phyloP scores from a whole-genome alignment of 2,888 invertebrate genomes.

The Pristionchus japonicus region DNA sequence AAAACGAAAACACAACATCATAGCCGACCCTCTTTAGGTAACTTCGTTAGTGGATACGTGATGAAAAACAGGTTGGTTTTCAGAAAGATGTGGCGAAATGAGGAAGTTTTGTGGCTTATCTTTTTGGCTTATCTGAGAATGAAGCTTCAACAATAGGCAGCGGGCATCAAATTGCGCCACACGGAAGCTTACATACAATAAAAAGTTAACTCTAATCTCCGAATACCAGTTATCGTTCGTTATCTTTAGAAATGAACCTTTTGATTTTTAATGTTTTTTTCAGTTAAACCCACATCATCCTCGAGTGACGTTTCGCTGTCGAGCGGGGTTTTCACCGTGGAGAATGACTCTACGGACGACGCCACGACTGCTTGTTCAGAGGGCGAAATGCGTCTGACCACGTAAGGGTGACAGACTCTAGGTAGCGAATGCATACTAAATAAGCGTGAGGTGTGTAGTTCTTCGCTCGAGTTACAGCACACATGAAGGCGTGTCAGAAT shows the following conservation, averaged over 20 bases:
- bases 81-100: too few species aligned
- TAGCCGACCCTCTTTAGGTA: not conserved
- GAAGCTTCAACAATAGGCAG: too few species aligned
- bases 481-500: not conserved
- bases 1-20: not conserved
- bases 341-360: not conserved
- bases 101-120: too few species aligned
- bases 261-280: too few species aligned
- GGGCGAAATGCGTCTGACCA: not conserved
- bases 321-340: not conserved
- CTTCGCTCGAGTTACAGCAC: not conserved
- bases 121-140: too few species aligned
- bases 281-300: too few species aligned
- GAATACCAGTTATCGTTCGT: too few species aligned
- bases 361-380: not conserved
- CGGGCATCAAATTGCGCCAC: too few species aligned
- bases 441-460: not conserved
- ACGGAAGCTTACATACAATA: too few species aligned
- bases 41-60: not conserved
- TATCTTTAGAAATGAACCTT: too few species aligned
- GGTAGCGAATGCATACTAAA: conserved; percentile 21
- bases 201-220: too few species aligned
- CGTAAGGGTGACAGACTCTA: not conserved
- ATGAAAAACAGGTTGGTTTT: not conserved
- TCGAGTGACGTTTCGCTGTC: not conserved